These are phyloP conservation scores for Leucoraja erinaceus DNA, from an alignment of 2,113 vertebrate species.

Conservation along the genomic window DNA sequence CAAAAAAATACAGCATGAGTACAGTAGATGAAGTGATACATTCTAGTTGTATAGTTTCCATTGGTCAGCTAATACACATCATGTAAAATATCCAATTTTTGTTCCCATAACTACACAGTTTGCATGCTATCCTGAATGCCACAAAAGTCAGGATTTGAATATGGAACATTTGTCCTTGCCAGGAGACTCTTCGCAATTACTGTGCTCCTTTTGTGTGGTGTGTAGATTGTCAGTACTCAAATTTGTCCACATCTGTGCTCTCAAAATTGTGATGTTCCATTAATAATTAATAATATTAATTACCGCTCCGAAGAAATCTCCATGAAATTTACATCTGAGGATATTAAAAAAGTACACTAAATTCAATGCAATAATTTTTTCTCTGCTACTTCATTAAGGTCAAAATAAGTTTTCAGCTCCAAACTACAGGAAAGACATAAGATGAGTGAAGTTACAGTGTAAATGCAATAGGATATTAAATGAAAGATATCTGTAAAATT, in stretches of 20 bases:
- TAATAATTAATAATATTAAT: background rate
- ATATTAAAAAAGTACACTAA: background rate
- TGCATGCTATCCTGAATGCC: background rate
- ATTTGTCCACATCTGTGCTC: background rate
- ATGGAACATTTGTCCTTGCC: background rate
- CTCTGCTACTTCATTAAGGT: background rate
- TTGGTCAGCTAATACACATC: background rate
- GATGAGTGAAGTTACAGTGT: background rate
- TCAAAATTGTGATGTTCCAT: background rate
- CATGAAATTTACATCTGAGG: background rate
- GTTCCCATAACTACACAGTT: background rate
- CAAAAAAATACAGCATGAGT: background rate
- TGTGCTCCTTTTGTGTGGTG: background rate
- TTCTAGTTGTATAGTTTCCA: background rate
- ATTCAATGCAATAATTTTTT: background rate
- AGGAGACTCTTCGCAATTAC: background rate
- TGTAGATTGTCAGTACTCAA: background rate
- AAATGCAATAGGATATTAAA: background rate
- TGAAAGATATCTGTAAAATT: background rate
- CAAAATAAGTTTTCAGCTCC: background rate
- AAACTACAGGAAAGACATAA: background rate
- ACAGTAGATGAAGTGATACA: background rate
- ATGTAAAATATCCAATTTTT: background rate
- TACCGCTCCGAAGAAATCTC: background rate
- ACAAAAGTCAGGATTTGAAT: too few species aligned